Evolutionary conservation across 2,113 vertebrate genomes (phyloP), one percentile per base, ranked within the genome.

Genomic region (Lethenteron reissneri): DNA sequence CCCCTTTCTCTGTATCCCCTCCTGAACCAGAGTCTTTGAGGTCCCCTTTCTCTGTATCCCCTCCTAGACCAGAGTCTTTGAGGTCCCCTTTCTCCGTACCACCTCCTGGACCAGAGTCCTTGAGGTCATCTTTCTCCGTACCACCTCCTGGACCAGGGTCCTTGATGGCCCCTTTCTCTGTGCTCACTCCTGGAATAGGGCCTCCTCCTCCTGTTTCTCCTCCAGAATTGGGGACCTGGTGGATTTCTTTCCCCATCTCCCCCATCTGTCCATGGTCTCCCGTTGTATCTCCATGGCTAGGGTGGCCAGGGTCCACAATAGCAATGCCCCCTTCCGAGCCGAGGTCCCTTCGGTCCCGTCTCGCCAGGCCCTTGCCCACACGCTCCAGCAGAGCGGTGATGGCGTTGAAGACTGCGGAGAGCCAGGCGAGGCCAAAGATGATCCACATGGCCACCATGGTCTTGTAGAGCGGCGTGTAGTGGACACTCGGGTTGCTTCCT

Each of bases 351-450:
- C 70, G 68, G 70, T 78, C 41, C 41, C 41, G 41, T 11, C 25
- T 11, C 11, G 64, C 84, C 9, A 77, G 76, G 21, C 78, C 60
- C 19, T 56, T 60, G 72, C 81, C 80, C 58, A 83, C 77, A 2
- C 77, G 80, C 78, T 88, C 87, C 72, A 94, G 77, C 73, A 86
- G 78, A 72, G 81, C 84, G 58, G 88, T 88, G 74, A 80, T 77
- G 71, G 89, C 82, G 75, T 89, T 94, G 79, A 92, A 87, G 71
- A 94, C 57, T 58, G 90, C 76, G 10, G 91, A 84, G 71, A 92
- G 80, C 88, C 92, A 96, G 0, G 90, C 87, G 86, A 95, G 78
- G 70, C 90, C 88, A 70, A 95, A 92, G 75, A 95, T 88, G 77
- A 97, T 95, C 89, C 92, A 92, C 1, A 83, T 77, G 56, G 84